Conservation (phyloP, 2,888 invertebrate genomes). For the Slavum lentiscoides region DNA sequence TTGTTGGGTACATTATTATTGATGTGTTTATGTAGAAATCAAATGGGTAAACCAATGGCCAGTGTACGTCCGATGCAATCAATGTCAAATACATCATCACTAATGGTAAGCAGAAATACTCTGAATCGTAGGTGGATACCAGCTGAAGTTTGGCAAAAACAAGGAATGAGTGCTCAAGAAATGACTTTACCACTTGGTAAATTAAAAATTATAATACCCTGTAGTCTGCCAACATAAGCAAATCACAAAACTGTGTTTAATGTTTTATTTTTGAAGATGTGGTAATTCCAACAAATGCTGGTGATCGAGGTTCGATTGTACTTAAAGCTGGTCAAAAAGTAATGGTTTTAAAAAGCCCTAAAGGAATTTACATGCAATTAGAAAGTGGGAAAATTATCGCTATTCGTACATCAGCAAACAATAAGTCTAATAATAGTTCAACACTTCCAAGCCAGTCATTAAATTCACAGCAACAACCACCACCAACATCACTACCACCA, state of each 20-base stretch:
- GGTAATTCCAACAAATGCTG: slow-evolving; percentile 88
- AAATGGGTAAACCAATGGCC: slow-evolving; percentile 60
- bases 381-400: slow-evolving; percentile 94
- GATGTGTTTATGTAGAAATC: slow-evolving; percentile 28
- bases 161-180: slow-evolving; percentile 94
- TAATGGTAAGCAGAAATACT: slow-evolving; percentile 59
- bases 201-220: not conserved
- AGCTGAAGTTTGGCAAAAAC: slow-evolving; percentile 87
- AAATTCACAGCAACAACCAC: not conserved
- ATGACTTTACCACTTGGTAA: slow-evolving; percentile 85
- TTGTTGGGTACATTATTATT: not conserved
- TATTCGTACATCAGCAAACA: slow-evolving; percentile 76
- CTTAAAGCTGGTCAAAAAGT: slow-evolving; percentile 93
- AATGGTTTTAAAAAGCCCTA: slow-evolving; percentile 90
- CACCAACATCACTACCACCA: not conserved
- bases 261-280: slow-evolving; percentile 67
- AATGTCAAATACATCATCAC: slow-evolving; percentile 59
- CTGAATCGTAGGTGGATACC: slow-evolving; percentile 74
- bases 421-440: slow-evolving; percentile 33
- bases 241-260: not conserved
- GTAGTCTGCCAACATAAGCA: not conserved
- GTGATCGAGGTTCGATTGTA: slow-evolving; percentile 85
- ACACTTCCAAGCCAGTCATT: slow-evolving; percentile 15
- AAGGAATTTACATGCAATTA: slow-evolving; percentile 93
- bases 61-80: slow-evolving; percentile 82